Conservation (phyloP, 2,113 vertebrate species). For the Notothenia coriiceps region DNA sequence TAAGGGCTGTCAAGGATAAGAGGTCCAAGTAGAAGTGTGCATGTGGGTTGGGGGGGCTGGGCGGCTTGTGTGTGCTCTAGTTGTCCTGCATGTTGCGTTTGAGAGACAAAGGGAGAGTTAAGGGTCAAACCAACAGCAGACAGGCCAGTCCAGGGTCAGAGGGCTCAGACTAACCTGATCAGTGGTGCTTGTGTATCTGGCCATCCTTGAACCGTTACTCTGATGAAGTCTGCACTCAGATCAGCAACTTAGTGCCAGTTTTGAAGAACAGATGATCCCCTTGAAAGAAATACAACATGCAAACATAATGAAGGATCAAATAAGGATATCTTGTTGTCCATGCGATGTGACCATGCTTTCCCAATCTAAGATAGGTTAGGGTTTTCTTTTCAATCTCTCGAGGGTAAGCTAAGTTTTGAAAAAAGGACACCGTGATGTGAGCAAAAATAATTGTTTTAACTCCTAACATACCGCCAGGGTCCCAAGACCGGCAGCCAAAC, state of each 20-base stretch:
- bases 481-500: constrained; percentile 62
- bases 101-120: constrained; percentile 73
- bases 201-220: constrained; percentile 47
- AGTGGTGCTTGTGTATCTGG: constrained; percentile 73
- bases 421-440: constrained; percentile 54
- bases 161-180: constrained; percentile 81
- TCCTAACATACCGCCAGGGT: constrained; percentile 66
- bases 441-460: constrained; percentile 70
- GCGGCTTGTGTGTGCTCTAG: constrained; percentile 31
- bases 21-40: constrained; percentile 59
- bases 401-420: background rate
- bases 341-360: background rate
- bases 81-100: constrained; percentile 59
- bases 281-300: background rate
- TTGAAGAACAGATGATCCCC: background rate
- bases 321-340: background rate
- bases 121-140: constrained; percentile 80
- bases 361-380: background rate
- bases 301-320: background rate
- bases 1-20: constrained; percentile 81
- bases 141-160: constrained; percentile 74
- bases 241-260: background rate
- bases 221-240: constrained; percentile 46
- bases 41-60: background rate
- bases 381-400: background rate